A percentile compares a stretch with the other conserved stretches of the same genome.
Evolutionary conservation across 2,113 vertebrate species (phyloP).

Genomic region (Tylochromis polylepis): DNA sequence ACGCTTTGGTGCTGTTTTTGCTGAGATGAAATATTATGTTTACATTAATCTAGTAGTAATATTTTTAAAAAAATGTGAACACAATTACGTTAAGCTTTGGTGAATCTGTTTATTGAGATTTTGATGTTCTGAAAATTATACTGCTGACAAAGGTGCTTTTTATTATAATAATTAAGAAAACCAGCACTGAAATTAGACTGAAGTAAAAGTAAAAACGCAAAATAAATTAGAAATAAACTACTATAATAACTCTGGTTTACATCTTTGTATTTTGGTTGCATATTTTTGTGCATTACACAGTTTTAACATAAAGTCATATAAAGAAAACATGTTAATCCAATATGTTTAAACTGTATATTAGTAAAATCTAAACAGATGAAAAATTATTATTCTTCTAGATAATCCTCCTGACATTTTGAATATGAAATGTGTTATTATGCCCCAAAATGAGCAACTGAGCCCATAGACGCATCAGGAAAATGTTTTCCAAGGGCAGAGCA

Average conservation of each 20-base stretch:
- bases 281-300: neutral
- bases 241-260: neutral
- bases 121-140: neutral
- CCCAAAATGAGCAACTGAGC: neutral
- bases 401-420: neutral
- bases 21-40: neutral
- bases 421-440: neutral
- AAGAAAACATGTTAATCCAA: neutral
- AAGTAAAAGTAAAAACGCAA: neutral
- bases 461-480: neutral
- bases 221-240: neutral
- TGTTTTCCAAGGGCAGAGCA: too few relatives aligned
- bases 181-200: neutral
- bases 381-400: neutral
- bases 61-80: too few relatives aligned
- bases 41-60: accelerated
- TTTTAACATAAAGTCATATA: neutral
- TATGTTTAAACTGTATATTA: neutral
- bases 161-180: neutral
- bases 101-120: neutral
- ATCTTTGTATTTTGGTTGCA: neutral
- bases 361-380: neutral
- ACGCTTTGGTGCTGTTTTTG: neutral
- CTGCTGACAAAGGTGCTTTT: neutral
- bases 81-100: neutral